Conservation (phyloP, 2,797 vertebrate genomes). For the Pogoniulus pusillus region DNA sequence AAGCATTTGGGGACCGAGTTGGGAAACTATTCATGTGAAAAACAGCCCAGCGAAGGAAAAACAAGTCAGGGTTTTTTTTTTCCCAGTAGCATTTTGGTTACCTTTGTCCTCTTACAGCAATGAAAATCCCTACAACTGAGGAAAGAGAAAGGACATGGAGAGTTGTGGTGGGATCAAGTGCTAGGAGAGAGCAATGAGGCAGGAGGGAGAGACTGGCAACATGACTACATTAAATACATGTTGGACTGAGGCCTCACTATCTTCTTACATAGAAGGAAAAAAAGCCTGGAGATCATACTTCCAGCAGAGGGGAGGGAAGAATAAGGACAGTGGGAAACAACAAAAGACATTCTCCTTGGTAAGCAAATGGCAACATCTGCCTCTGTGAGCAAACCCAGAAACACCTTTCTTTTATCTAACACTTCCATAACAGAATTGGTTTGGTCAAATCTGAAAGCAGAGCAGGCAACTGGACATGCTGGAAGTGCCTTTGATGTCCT, state of each 20-base stretch:
- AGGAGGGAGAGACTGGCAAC: not conserved
- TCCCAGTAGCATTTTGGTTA: constrained; percentile 3
- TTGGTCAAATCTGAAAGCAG: not conserved
- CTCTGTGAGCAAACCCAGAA: not conserved
- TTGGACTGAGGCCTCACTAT: not conserved
- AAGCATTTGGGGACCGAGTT: not conserved
- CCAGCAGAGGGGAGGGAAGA: not conserved
- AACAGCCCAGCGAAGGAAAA: not conserved
- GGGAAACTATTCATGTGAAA: constrained; percentile 4
- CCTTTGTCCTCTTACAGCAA: constrained; percentile 20
- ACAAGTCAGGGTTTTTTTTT: not conserved
- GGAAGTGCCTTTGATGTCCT: not conserved
- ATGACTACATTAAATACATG: rapidly evolving
- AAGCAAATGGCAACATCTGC: not conserved
- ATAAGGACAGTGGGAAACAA: not conserved
- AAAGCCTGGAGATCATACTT: not conserved
- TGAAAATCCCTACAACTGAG: not conserved
- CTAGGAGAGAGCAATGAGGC: not conserved
- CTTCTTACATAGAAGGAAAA: not conserved
- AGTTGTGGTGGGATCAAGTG: not conserved
- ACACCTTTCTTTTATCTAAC: not conserved
- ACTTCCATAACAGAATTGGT: not conserved
- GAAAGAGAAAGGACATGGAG: not conserved
- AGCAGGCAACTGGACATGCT: not conserved
- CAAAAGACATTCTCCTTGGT: not conserved